phyloP scores from a whole-genome alignment of 2,797 vertebrate species.

The Peromyscus attwateri region DNA sequence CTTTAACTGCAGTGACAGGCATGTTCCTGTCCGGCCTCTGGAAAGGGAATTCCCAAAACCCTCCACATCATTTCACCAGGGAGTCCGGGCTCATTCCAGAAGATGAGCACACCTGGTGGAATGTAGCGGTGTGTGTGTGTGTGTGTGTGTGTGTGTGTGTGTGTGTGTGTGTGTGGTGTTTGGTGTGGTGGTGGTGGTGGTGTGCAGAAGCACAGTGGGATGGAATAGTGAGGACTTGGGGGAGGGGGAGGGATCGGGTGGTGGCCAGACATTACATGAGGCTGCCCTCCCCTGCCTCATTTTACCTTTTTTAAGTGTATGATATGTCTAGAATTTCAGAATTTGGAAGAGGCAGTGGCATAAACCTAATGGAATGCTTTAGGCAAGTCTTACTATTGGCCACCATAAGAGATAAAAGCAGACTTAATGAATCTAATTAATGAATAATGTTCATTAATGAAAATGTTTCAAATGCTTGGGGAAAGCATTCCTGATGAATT shows the following conservation, averaged over 20 bases:
- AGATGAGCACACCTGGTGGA: neutral
- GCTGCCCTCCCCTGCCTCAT: neutral
- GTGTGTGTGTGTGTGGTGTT: too few species aligned
- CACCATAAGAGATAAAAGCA: neutral
- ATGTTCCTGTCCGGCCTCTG: conserved; percentile 21
- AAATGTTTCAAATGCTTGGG: neutral
- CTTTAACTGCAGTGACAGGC: neutral
- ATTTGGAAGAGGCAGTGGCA: neutral
- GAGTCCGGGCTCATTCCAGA: neutral
- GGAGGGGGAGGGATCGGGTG: neutral
- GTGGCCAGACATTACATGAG: neutral
- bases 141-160: too few species aligned
- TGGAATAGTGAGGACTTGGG: neutral
- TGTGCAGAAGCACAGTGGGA: neutral
- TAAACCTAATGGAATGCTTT: neutral
- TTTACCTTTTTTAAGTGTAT: neutral
- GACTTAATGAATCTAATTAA: neutral
- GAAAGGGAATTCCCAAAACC: conserved; percentile 46
- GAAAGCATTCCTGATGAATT: neutral
- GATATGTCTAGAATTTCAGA: neutral
- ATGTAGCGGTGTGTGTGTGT: neutral
- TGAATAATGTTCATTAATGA: neutral
- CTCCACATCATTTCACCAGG: neutral
- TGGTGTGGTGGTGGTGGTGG: too few species aligned
- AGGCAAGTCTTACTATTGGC: neutral